These are phyloP conservation scores for Abrostola triplasia DNA, from an alignment of 2,888 invertebrate species.

Conservation along the genomic window DNA sequence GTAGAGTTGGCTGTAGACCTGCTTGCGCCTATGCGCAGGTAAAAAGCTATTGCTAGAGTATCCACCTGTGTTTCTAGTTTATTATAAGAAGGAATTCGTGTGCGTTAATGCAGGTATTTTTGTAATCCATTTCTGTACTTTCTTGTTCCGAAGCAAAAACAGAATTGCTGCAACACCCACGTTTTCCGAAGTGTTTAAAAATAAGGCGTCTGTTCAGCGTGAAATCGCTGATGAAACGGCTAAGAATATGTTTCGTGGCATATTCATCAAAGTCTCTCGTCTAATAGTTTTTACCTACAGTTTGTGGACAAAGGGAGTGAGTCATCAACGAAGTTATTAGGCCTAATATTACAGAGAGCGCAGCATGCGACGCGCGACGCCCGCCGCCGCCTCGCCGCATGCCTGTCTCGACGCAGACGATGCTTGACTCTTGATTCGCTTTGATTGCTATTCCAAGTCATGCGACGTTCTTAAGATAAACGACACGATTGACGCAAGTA, in stretches of 20 bases:
- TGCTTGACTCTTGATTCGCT: conserved; percentile 51
- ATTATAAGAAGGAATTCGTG: conserved; percentile 46
- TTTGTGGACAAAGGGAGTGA: conserved; percentile 78
- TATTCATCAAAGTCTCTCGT: conserved; percentile 60
- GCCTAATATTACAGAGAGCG: conserved; percentile 70
- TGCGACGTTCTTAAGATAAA: conserved; percentile 61
- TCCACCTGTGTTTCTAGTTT: conserved; percentile 27
- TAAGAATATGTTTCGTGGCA: conserved; percentile 58
- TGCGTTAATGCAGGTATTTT: conserved; percentile 55
- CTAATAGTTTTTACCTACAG: conserved; percentile 59
- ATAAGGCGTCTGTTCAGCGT: conserved; percentile 58
- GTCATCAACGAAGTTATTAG: conserved; percentile 78
- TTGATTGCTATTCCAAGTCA: conserved; percentile 70
- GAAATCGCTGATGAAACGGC: conserved; percentile 57
- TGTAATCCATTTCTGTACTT: conserved; percentile 48
- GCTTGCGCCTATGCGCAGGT: conserved; percentile 5
- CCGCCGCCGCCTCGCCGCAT: conserved; percentile 15
- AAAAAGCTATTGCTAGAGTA: conserved; percentile 23
- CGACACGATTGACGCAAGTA: conserved; percentile 62
- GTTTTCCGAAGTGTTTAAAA: conserved; percentile 61
- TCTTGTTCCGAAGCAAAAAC: conserved; percentile 58
- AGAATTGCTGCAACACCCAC: conserved; percentile 61
- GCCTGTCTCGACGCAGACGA: conserved; percentile 21
- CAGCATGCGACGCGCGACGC: conserved; percentile 41
- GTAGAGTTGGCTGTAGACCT: conserved; percentile 12